phyloP scores from a whole-genome alignment of 2,888 invertebrate species.

The Torymus tubicola region DNA sequence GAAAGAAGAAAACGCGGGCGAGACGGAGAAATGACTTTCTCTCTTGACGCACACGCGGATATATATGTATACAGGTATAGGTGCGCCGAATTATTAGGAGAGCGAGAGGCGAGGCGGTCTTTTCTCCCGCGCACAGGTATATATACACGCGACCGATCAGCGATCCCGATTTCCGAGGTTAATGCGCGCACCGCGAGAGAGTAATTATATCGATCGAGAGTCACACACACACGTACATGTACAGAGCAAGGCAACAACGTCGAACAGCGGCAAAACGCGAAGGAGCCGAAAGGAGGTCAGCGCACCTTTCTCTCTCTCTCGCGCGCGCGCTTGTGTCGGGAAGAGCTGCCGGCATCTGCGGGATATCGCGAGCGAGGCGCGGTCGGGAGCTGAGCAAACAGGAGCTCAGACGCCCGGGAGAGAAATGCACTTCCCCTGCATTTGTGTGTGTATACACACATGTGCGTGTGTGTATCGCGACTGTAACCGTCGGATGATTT shows the following conservation, averaged over 20 bases:
- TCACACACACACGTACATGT: no score
- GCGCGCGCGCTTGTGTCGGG: neutral
- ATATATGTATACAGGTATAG: neutral
- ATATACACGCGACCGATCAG: neutral
- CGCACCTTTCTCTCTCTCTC: constrained; percentile 49
- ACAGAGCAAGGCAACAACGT: constrained; percentile 7
- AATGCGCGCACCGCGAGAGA: constrained; percentile 25
- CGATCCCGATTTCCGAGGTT: constrained; percentile 39
- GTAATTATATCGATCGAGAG: constrained; percentile 52
- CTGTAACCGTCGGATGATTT: constrained; percentile 4
- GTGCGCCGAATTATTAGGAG: constrained; percentile 30
- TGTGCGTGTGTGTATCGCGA: neutral
- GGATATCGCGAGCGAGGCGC: constrained; percentile 1
- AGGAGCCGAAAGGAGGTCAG: constrained; percentile 48
- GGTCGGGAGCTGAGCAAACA: constrained; percentile 1
- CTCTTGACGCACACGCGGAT: neutral
- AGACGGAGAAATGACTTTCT: constrained; percentile 46
- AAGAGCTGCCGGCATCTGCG: constrained; percentile 9
- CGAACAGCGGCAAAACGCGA: constrained; percentile 6
- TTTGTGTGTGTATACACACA: no score
- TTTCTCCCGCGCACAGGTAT: no score
- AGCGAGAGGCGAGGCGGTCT: no score
- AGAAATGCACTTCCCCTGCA: neutral
- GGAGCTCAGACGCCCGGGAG: neutral
- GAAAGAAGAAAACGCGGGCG: neutral